A percentile compares a stretch with the other conserved stretches of the same genome.
phyloP scores from a whole-genome alignment of 2,888 invertebrate genomes.

The Onthophagus sagittarius region DNA sequence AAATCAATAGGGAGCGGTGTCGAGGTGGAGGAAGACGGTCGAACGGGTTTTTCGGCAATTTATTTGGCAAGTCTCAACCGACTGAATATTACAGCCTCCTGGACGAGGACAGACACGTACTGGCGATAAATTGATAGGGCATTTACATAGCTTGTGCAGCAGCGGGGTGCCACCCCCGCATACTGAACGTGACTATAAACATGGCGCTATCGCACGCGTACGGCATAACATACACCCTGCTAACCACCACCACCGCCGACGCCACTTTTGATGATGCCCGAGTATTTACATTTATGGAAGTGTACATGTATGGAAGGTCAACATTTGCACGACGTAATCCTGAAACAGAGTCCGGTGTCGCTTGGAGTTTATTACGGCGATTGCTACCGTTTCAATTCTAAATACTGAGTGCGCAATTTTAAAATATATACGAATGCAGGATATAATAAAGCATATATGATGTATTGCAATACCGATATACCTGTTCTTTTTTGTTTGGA shows the following conservation, averaged over 20 bases:
- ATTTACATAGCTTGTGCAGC: constrained; percentile 35
- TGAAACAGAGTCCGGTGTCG: background rate
- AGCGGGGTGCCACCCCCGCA: constrained; percentile 32
- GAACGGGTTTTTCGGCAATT: background rate
- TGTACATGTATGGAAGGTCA: background rate
- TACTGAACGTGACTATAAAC: constrained; percentile 34
- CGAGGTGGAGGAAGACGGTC: background rate
- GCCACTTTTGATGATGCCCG: background rate
- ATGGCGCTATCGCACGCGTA: constrained; percentile 24
- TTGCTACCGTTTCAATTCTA: background rate
- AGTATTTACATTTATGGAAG: background rate
- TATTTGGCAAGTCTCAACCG: background rate
- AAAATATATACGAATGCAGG: no score
- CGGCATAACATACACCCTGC: background rate
- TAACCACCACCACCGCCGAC: background rate
- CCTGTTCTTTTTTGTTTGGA: background rate
- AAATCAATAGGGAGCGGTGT: background rate
- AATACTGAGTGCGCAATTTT: background rate
- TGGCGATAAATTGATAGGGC: constrained; percentile 36
- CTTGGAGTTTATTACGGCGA: background rate
- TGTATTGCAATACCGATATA: background rate
- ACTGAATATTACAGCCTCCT: background rate
- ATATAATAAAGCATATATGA: no score
- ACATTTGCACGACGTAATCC: background rate
- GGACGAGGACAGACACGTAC: constrained; percentile 22